A percentile compares a stretch with the other conserved stretches of the same genome.
phyloP scores from a whole-genome alignment of 2,113 vertebrate genomes.

The Xiphias gladius region DNA sequence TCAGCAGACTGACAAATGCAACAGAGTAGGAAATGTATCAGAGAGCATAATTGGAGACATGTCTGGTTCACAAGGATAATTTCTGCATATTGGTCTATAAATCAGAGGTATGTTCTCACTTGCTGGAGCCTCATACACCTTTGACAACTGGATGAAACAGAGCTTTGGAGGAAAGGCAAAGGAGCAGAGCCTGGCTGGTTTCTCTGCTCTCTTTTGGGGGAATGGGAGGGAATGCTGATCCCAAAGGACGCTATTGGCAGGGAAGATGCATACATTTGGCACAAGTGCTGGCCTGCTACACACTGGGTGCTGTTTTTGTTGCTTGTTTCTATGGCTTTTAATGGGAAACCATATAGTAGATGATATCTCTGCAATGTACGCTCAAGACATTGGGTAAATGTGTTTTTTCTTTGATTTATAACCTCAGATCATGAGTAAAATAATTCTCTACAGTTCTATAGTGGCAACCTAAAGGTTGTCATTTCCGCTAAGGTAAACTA shows the following conservation, averaged over 20 bases:
- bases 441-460: background rate
- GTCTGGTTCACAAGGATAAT: conserved; percentile 48
- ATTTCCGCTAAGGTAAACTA: background rate
- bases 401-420: conserved; percentile 2
- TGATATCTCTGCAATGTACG: conserved; percentile 21
- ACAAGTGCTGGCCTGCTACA: conserved; percentile 41
- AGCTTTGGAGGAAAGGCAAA: conserved; percentile 40
- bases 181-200: conserved; percentile 28
- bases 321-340: conserved; percentile 10
- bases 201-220: conserved; percentile 13
- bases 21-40: conserved; percentile 36
- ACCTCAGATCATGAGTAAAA: conserved; percentile 23
- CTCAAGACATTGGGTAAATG: conserved; percentile 21
- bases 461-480: background rate
- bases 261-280: conserved; percentile 59
- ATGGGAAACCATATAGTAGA: conserved; percentile 21
- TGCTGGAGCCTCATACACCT: conserved; percentile 9
- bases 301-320: conserved; percentile 32
- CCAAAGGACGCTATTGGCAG: conserved; percentile 62
- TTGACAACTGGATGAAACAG: conserved; percentile 44
- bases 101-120: conserved; percentile 42
- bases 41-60: conserved; percentile 52
- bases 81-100: conserved; percentile 45
- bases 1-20: conserved; percentile 32
- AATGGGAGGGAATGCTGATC: conserved; percentile 42